Evolutionary conservation across 2,113 vertebrate species (phyloP), one percentile per base, ranked within the genome.

Genomic region (Gnathonemus echidnorhynchus): DNA sequence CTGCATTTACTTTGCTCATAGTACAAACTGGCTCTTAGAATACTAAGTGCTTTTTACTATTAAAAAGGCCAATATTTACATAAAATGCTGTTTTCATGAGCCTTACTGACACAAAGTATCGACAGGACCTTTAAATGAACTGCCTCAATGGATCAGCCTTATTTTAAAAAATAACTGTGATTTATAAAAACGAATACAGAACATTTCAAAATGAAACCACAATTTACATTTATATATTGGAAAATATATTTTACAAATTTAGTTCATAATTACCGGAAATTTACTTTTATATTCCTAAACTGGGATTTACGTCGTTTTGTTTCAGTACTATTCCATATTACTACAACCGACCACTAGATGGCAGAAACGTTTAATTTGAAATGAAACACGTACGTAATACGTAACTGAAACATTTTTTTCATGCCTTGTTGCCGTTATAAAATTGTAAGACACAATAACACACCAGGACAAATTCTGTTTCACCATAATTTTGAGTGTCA

Each of bases 291-390:
- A 85, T 45, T 21, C 24, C 21, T 35, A 53, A 87, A 31, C 27
- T n/a, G 53, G 48, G 11, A 27, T 4, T 19, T 19, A 53, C 15
- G 4, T 85, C 9, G 83, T 48, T 10, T 46, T 46, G 39, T 85
- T 86, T 87, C 42, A 8, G 49, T 35, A 3, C 19, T 5, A 53
- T 52, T 31, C 3, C 15, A 48, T 45, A 85, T n/a, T 52, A n/a
- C 21, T 89, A 52, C 46, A 83, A 74, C 24, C 39, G 70, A 53
- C 88, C 88, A 89, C 88, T 83, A 89, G 88, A 83, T 89, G 88
- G 88, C 88, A 27, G 53, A n/a, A 58, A 49, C 84, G n/a, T 88
- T 48, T n/a, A 87, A 52, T 87, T 53, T n/a, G 9, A 50, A 31
- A 35, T 87, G 4, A n/a, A 24, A 87, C 5, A 53, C n/a, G 10